These are phyloP conservation scores for Panthera uncia DNA, from an alignment of 2,113 vertebrate species.

Conservation along the genomic window DNA sequence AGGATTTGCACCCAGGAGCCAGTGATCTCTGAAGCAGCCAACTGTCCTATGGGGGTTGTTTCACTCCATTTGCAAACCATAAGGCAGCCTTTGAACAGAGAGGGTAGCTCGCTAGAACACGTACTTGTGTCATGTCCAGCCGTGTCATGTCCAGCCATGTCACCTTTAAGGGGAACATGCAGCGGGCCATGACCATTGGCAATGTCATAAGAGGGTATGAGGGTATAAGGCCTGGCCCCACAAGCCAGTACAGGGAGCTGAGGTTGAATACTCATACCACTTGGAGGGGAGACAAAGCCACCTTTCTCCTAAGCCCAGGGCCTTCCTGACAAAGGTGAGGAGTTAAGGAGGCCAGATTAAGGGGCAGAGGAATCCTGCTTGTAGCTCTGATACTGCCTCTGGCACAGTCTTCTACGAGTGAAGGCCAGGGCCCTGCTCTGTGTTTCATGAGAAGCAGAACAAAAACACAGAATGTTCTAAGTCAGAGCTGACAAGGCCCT, in stretches of 20 bases:
- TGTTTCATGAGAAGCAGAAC: not conserved
- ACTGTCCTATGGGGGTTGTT: conserved; percentile 61
- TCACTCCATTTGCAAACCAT: conserved; percentile 81
- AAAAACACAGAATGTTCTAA: conserved; percentile 51
- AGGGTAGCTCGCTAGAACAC: conserved; percentile 72
- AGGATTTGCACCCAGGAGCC: conserved; percentile 60
- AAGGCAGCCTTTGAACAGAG: conserved; percentile 78
- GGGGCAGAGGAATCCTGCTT: not conserved
- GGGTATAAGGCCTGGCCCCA: not conserved
- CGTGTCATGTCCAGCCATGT: conserved; percentile 73
- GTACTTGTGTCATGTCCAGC: conserved; percentile 77
- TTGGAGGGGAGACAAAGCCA: not conserved
- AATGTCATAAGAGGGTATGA: conserved; percentile 59
- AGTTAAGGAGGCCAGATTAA: not conserved
- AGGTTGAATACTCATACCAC: not conserved
- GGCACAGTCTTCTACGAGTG: not conserved
- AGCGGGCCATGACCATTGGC: conserved; percentile 48
- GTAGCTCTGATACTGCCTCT: not conserved
- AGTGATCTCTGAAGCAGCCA: conserved; percentile 55
- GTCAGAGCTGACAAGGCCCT: not conserved
- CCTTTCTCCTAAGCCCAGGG: not conserved
- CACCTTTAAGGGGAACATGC: conserved; percentile 67
- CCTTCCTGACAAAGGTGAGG: not conserved
- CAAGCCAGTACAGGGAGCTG: not conserved
- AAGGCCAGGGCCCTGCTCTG: not conserved